Conservation (phyloP, 23 tunicate genomes). For the Aplidium turbinatum region DNA sequence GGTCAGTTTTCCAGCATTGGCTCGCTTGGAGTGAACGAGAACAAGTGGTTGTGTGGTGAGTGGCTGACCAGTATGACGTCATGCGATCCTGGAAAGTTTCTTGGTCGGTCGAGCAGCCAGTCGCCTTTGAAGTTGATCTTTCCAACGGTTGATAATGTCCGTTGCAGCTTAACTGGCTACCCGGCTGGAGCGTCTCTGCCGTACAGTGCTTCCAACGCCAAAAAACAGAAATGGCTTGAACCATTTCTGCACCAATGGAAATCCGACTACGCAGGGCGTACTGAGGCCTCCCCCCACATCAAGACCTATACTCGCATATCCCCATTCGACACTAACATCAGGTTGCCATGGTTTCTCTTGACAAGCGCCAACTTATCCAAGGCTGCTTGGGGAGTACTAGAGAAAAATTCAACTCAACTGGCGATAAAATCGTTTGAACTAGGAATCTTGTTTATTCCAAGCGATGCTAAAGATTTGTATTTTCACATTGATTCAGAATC, state of each 20-base stretch:
- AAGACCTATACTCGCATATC: slow-evolving; percentile 73
- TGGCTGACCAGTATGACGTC: slow-evolving; percentile 72
- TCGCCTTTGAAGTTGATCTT: slow-evolving; percentile 66
- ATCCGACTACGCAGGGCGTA: slow-evolving; percentile 61
- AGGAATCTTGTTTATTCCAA: slow-evolving; percentile 79
- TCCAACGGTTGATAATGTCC: slow-evolving; percentile 86
- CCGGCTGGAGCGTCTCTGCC: slow-evolving; percentile 92
- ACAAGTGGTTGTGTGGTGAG: slow-evolving; percentile 87
- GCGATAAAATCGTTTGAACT: slow-evolving; percentile 76
- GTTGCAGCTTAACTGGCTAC: slow-evolving; percentile 86
- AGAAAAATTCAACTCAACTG: slow-evolving; percentile 65
- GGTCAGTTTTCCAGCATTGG: slow-evolving; percentile 98
- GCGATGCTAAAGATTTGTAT: neutral
- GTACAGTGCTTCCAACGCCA: slow-evolving; percentile 54
- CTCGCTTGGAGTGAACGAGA: slow-evolving; percentile 59
- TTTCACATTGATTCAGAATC: neutral
- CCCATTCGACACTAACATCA: slow-evolving; percentile 57
- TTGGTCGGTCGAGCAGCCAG: neutral
- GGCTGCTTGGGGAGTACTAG: slow-evolving; percentile 90
- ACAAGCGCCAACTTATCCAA: slow-evolving; percentile 92
- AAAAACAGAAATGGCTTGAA: slow-evolving; percentile 68
- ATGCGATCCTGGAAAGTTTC: slow-evolving; percentile 3
- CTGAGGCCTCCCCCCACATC: slow-evolving; percentile 82
- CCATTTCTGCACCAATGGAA: slow-evolving; percentile 74
- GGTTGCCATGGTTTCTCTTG: slow-evolving; percentile 81